Base-by-base conservation (phyloP, 2,888 invertebrate species). In the Melikaiella ostensackeni region DNA sequence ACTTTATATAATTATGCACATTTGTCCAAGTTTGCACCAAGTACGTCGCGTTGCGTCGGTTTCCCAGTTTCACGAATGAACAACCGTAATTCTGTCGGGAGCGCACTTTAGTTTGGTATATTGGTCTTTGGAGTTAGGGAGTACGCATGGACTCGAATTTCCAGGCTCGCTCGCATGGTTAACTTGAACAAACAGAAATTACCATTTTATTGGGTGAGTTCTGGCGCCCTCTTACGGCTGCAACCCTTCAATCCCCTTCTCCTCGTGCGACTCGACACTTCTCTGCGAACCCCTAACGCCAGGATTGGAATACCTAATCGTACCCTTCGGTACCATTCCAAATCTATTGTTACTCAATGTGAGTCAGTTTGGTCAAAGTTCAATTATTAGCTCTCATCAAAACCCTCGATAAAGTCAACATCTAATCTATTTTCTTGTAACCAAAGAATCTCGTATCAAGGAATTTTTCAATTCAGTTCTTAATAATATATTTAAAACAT, bases 181-280 rank as follows among this genome's bases (percentile, higher is more conserved):
- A 94, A 92, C 93, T 92, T 93, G 92, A 92, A 93, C 94, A 94
- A 94, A 94, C 94, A 94, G 92, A 92, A 93, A 94, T 94, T 94
- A 94, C 93, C 94, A 94, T 94, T 94, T 94, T 94, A 94, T 94
- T 94, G 94, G 91, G 84, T 87, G 91, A 91, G 90, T 91, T 91
- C 89, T 88, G 85, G 85, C 87, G 85, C 83, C 84, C 88, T 88
- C 87, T 87, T 86, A 85, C 84, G 70, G 33, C 46, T 82, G 83
- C 79, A 79, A 78, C 81, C 80, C 84, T 80, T 83, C 77, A 46
- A 42, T 46, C 66, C 66, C 76, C 81, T 81, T 81, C 79, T 81
- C 82, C 83, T 81, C 84, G 77, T 80, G 77, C 77, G 78, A 79
- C 81, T 74, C 79, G 79, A 79, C 79, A 82, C 79, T 81, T 81